Conservation (phyloP, 2,888 invertebrate species). For the Tipula confusa region DNA sequence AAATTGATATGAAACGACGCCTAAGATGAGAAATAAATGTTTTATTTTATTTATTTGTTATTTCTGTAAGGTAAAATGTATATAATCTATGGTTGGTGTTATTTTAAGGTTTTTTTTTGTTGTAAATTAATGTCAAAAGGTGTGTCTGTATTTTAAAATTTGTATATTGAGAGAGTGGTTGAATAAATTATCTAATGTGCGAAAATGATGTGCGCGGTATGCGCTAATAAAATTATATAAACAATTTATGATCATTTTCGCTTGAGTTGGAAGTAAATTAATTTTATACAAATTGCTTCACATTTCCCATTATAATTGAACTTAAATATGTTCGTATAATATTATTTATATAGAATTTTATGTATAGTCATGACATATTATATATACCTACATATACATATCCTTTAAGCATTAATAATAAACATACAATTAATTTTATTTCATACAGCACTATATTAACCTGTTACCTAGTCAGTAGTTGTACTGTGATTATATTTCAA, state of each 20-base stretch:
- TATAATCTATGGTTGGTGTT: neutral
- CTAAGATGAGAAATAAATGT: neutral
- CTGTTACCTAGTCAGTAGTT: neutral
- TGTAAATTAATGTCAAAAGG: slow-evolving; percentile 7
- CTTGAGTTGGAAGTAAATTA: neutral
- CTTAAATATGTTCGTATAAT: neutral
- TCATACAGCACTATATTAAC: neutral
- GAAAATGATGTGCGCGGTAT: neutral
- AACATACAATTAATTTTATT: neutral
- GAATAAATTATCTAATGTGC: slow-evolving; percentile 12
- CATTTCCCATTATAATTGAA: neutral
- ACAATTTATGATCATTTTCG: neutral
- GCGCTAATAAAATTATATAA: neutral
- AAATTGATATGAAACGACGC: slow-evolving; percentile 30
- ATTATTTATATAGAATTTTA: no score
- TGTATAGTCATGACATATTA: no score
- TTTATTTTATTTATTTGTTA: neutral
- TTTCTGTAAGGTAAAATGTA: neutral
- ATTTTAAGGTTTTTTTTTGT: neutral
- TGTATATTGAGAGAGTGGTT: neutral
- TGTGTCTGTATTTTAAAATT: neutral
- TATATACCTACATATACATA: neutral
- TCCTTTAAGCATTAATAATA: neutral
- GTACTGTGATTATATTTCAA: neutral
- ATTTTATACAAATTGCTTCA: neutral